Percentiles rank a stretch among this genome's conserved stretches.
Conservation (phyloP, 2,113 vertebrate genomes). For the Thamnophis sirtalis region DNA sequence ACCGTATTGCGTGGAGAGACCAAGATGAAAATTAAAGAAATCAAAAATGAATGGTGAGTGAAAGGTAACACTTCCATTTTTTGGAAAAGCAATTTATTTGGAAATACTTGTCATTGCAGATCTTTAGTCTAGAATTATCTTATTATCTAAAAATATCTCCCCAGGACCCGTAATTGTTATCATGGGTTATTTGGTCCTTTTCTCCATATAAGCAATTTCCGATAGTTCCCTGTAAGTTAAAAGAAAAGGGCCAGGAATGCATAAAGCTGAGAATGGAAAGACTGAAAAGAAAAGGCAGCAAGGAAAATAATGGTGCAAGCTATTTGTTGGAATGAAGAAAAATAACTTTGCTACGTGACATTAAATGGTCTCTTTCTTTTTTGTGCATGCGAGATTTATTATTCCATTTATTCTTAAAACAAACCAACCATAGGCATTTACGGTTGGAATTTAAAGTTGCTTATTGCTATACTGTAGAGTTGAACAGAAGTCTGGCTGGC, state of each 20-base stretch:
- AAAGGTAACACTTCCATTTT: conserved; percentile 3
- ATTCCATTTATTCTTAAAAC: conserved; percentile 65
- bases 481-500: conserved; percentile 62
- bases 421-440: conserved; percentile 62
- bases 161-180: conserved; percentile 16
- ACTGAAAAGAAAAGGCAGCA: background rate
- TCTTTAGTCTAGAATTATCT: background rate
- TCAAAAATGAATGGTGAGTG: background rate
- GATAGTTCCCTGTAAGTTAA: background rate
- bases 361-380: conserved; percentile 40
- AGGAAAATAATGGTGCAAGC: conserved; percentile 34
- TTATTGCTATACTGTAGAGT: conserved; percentile 53
- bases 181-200: conserved; percentile 1
- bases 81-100: background rate
- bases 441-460: conserved; percentile 61
- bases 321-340: conserved; percentile 56
- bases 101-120: conserved; percentile 17
- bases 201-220: conserved; percentile 34
- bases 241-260: conserved; percentile 16
- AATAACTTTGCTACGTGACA: conserved; percentile 41
- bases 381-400: conserved; percentile 55
- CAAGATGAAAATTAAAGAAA: background rate
- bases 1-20: background rate
- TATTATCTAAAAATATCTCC: conserved; percentile 10
- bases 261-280: background rate